Percentiles rank a stretch among this genome's conserved stretches.
Evolutionary conservation across 2,888 invertebrate genomes (phyloP).

Genomic region (Spodoptera exigua): DNA sequence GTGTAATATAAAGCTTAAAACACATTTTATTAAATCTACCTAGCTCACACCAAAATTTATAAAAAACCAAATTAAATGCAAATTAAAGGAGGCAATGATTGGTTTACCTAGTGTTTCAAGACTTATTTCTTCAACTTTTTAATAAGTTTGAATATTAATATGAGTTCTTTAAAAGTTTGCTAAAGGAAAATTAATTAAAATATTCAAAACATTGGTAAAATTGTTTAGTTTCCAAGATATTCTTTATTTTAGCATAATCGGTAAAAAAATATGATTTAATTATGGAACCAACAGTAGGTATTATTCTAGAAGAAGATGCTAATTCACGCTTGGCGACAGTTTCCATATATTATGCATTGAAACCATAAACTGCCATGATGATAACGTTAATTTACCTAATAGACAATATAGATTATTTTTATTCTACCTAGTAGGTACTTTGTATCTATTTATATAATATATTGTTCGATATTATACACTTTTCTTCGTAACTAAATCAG

Average conservation of each 20-base stretch:
- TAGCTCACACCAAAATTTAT: slow-evolving; percentile 18
- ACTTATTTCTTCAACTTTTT: slow-evolving; percentile 15
- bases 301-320: no score
- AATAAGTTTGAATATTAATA: slow-evolving; percentile 35
- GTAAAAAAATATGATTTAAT: no score
- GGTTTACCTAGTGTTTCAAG: slow-evolving; percentile 30
- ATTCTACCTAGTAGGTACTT: no score
- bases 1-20: slow-evolving; percentile 7
- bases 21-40: slow-evolving; percentile 8
- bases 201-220: neutral
- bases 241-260: no score
- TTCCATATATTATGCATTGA: slow-evolving; percentile 14
- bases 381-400: no score
- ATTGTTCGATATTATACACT: no score
- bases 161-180: neutral
- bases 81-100: slow-evolving; percentile 22
- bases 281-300: no score
- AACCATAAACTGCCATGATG: no score
- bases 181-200: slow-evolving; percentile 2
- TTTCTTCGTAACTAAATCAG: no score
- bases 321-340: neutral
- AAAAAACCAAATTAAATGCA: slow-evolving; percentile 36
- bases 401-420: no score
- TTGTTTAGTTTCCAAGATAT: neutral
- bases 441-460: no score